Evolutionary conservation across 2,113 vertebrate species (phyloP), one percentile per base, ranked within the genome.

Genomic region (Rhadina sibilatrix): DNA sequence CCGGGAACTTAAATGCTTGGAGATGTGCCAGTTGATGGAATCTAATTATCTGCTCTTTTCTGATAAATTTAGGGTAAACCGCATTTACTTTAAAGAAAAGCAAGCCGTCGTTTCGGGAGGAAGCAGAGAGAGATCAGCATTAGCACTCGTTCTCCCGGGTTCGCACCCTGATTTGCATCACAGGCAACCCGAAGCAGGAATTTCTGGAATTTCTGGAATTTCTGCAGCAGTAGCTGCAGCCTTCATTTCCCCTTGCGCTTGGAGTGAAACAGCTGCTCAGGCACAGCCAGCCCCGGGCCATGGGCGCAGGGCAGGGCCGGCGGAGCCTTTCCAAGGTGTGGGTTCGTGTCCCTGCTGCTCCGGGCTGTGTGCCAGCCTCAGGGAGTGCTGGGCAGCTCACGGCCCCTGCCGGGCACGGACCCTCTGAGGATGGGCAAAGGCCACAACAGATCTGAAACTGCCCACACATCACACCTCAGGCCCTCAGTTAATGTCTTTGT

Each of bases 161-260:
- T 76, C 87, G 64, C 84, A 18, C 65, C 84, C 95, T 47, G 66
- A 44, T 88, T 77, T 92, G 86, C 85, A 83, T 57, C 24, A 25
- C 82, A 47, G 81, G 63, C 79, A 91, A 22, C 65, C 23, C 1
- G 0, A 37, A 93, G 95, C 95, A 92, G 85, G 95, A 96, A 96
- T 92, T 95, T 95, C 94, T 90, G 95, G 95, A 96, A 96, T 92
- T 95, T 95, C 94, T 90, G 95, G 95, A 87, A 95, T 94, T 94
- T 90, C 95, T 96, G 88, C 92, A 85, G 84, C 89, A 63, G 90
- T 13, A 80, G 76, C 64, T 54, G 33, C 82, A 85, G 92, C 84
- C 76, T 1, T 11, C 82, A 49, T 93, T 87, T 60, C 49, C 72
- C 52, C 38, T 7, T 4, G 65, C 2, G 77, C 54, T 2, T 50